Evolutionary conservation across 2,113 vertebrate species (phyloP), one percentile per base, ranked within the genome.

Genomic region (Antennarius striatus): DNA sequence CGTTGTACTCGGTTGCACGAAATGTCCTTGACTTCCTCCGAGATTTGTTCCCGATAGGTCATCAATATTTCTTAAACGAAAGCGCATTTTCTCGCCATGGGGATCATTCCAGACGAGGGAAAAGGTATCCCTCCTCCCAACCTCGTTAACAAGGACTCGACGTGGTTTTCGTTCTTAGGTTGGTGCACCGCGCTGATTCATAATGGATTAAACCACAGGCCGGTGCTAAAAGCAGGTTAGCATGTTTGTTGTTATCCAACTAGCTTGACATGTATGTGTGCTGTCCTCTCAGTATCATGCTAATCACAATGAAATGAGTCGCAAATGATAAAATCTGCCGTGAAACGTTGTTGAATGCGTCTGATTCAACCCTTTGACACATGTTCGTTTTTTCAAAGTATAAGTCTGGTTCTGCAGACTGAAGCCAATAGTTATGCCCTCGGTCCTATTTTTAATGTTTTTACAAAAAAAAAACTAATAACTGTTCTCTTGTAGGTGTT

Each of bases 111-210:
- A 8, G 92, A 93, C 12, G 92, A 94, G 67, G 81, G 67, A 0
- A 93, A 90, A 45, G 13, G 2, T 45, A 88, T 96, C 40, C 92
- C 92, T 75, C 94, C 95, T 0, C 95, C 94, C 0, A 86, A 85
- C 0, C 39, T 96, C 7, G 0, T 91, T 0, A 96, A 94, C 90
- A 80, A 63, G 45, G 87, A 68, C 62, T 93, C 95, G 0, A 1
- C 79, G 8, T 93, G 91, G 89, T n/a, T 93, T 39, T 90, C 77
- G 0, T 1, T 86, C 0, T 0, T 61, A 0, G 94, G 94, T 16
- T 95, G 94, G 92, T 0, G 29, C 17, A 0, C 90, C 0, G 90
- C 94, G 0, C 22, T 95, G 74, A 0, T 93, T 0, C 80, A 94
- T 0, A 96, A 96, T 56, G 73, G 36, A 36, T 9, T 92, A 0